Evolutionary conservation across 2,888 invertebrate species (phyloP), one percentile per base, ranked within the genome.

Genomic region (Mylabris sibirica): DNA sequence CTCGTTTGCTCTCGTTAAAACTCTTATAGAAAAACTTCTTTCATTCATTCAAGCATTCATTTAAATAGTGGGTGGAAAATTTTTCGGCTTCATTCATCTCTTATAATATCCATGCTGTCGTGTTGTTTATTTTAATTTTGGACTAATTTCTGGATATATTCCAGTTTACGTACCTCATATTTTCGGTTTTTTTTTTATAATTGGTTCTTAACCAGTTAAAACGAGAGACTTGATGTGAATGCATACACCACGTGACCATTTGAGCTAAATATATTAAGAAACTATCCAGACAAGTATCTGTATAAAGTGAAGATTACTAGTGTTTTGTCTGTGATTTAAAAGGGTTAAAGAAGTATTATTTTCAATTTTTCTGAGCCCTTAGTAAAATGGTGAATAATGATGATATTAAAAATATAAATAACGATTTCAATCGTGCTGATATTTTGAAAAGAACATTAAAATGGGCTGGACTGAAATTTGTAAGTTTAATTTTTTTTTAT

Each of bases 391-490:
- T 69, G 61, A 70, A 66, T 67, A 69, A 67, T 67, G 63, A 67
- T 60, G 75, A 75, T 67, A 69, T 69, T 35, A 68, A 67, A 64
- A 70, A 17, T 14, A 60, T 26, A 61, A 63, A 63, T 17, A 68
- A 70, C 49, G 64, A 67, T 65, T 85, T 86, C 22, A 85, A 86
- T 75, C 86, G 87, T 65, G 88, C 87, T 59, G 88, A 88, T 59
- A 83, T 84, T 67, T 82, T 90, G 77, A 87, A 87, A 80, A 84
- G 89, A 74, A 86, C 87, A n/a, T 81, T 89, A 59, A 86, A 87
- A 74, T 87, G 88, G 80, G 88, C 86, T 53, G 88, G 88, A 74
- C 87, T 87, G 75, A 88, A 88, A 86, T 87, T 87, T 87, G 90
- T 89, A 81, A 80, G 86, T 79, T 66, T 68, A 20, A 17, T 35